phyloP scores from a whole-genome alignment of 2,888 invertebrate species.

The Eledona agricola region DNA sequence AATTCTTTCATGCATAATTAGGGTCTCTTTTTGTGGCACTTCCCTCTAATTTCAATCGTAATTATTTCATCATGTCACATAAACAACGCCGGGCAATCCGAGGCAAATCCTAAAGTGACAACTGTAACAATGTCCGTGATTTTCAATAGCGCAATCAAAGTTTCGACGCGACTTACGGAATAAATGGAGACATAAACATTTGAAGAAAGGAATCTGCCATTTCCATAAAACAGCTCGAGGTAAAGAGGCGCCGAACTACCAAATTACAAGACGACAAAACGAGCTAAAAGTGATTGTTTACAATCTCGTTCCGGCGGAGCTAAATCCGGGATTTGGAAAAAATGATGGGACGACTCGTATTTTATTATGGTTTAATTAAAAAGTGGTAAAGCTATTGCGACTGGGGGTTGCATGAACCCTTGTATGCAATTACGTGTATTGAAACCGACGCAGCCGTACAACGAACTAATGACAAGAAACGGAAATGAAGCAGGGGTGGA shows the following conservation, averaged over 20 bases:
- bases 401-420: constrained; percentile 20
- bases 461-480: constrained; percentile 44
- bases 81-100: constrained; percentile 1
- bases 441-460: constrained; percentile 27
- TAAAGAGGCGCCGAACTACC: constrained; percentile 15
- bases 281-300: constrained; percentile 9
- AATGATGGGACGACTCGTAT: constrained; percentile 12
- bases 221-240: constrained; percentile 41
- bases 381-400: constrained; percentile 7
- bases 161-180: constrained; percentile 27
- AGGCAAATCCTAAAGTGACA: constrained; percentile 12
- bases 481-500: constrained; percentile 42
- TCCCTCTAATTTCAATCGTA: constrained; percentile 2
- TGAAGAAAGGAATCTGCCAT: constrained; percentile 36
- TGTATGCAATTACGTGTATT: constrained; percentile 23
- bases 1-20: constrained; percentile 33
- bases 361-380: constrained; percentile 21
- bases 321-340: constrained; percentile 10
- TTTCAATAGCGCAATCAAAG: constrained; percentile 36
- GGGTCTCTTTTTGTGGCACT: constrained; percentile 14
- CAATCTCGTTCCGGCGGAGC: background rate
- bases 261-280: constrained; percentile 23
- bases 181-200: constrained; percentile 38
- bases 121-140: constrained; percentile 36
- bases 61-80: too few species aligned